These are phyloP conservation scores for Lampris megalopsis DNA, from an alignment of 2,113 vertebrate species.

Conservation along the genomic window DNA sequence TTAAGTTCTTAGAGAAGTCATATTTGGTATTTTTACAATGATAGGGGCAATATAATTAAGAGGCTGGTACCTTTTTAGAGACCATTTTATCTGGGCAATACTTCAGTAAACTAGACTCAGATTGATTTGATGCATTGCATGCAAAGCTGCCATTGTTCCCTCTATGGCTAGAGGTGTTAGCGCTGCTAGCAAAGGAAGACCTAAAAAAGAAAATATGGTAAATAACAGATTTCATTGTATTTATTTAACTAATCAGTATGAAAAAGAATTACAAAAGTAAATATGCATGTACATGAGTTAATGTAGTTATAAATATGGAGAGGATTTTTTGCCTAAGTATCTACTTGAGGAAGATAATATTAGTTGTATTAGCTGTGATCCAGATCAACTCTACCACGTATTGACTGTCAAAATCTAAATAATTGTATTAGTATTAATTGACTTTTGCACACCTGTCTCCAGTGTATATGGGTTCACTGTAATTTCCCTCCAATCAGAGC, in stretches of 20 bases:
- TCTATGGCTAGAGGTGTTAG: not conserved
- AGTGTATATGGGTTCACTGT: not conserved
- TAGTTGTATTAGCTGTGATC: not conserved
- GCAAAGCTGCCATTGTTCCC: not conserved
- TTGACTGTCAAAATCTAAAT: constrained; percentile 16
- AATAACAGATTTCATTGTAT: too few species aligned
- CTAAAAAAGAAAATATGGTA: not conserved
- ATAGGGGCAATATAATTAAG: too few species aligned
- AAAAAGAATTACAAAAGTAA: too few species aligned
- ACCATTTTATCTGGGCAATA: not conserved
- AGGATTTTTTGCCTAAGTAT: too few species aligned
- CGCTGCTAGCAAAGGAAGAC: not conserved
- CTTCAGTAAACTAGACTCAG: not conserved
- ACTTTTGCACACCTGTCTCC: constrained; percentile 6
- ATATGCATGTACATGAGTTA: too few species aligned
- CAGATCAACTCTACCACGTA: not conserved
- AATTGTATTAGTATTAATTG: not conserved
- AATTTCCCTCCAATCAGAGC: constrained; percentile 2
- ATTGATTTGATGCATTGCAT: not conserved
- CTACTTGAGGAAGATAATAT: not conserved
- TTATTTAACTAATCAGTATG: too few species aligned
- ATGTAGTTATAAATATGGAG: too few species aligned
- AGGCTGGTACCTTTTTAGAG: too few species aligned
- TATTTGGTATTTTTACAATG: too few species aligned
- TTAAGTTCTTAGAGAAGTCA: too few species aligned